Evolutionary conservation across 1,140 invertebrate genomes (phyloP).

Genomic region (Drosophila subobscura): DNA sequence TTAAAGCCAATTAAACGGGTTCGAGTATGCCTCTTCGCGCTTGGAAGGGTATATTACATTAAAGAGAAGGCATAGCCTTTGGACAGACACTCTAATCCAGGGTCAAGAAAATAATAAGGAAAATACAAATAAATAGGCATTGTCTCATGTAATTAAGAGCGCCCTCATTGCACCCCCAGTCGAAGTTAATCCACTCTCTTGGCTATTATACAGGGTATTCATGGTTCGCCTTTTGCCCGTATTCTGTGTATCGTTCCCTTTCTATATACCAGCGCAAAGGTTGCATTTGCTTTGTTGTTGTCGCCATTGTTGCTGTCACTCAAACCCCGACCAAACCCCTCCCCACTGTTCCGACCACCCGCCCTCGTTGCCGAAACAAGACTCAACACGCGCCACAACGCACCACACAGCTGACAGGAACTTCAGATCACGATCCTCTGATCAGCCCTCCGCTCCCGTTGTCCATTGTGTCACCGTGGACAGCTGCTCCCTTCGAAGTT

Average conservation of each 20-base stretch:
- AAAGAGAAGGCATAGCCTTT: not conserved
- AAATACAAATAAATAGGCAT: too few species aligned
- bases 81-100: not conserved
- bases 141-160: too few species aligned
- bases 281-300: slow-evolving; percentile 17
- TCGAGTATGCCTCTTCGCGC: slow-evolving; percentile 27
- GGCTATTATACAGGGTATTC: slow-evolving; percentile 1
- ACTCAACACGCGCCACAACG: slow-evolving; percentile 65
- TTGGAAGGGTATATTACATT: slow-evolving; percentile 3
- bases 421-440: slow-evolving; percentile 44
- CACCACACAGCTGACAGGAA: slow-evolving; percentile 70
- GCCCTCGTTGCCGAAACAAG: slow-evolving; percentile 27
- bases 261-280: slow-evolving; percentile 1
- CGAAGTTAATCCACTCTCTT: too few species aligned
- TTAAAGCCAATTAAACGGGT: slow-evolving; percentile 71
- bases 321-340: slow-evolving; percentile 26
- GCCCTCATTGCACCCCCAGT: too few species aligned
- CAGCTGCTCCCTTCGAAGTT: slow-evolving; percentile 40
- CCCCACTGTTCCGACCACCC: slow-evolving; percentile 5
- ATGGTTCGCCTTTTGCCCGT: not conserved
- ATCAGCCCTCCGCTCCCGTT: slow-evolving; percentile 13
- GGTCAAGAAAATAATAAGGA: too few species aligned
- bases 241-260: not conserved
- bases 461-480: slow-evolving; percentile 33
- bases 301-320: slow-evolving; percentile 47